These are phyloP conservation scores for Phyllopteryx taeniolatus DNA, from an alignment of 2,113 vertebrate genomes.

Conservation along the genomic window DNA sequence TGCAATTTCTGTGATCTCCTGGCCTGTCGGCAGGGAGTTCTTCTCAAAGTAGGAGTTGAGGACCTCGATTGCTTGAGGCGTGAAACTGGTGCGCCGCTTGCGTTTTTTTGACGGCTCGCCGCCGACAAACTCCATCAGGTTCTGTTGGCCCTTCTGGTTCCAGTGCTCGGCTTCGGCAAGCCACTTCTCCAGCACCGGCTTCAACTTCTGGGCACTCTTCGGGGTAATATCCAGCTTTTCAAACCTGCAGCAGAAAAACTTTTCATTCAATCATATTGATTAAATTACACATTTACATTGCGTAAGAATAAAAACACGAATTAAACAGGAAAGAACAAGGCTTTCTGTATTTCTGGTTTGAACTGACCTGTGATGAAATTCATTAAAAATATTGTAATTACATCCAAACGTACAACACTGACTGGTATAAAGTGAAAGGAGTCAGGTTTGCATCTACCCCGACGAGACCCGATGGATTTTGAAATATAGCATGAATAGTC, in stretches of 20 bases:
- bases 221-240: conserved; percentile 97
- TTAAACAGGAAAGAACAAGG: too few relatives aligned
- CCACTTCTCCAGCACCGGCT: conserved; percentile 95
- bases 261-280: neutral
- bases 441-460: too few relatives aligned
- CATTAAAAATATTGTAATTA: too few relatives aligned
- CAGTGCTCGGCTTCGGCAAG: conserved; percentile 91
- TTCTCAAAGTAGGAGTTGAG: conserved; percentile 96
- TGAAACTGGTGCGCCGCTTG: conserved; percentile 93
- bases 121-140: conserved; percentile 95
- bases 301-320: too few relatives aligned
- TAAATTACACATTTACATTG: too few relatives aligned
- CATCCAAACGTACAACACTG: too few relatives aligned
- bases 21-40: conserved; percentile 90
- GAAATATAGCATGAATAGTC: too few relatives aligned
- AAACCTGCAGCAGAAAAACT: conserved; percentile 73
- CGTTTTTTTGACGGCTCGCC: conserved; percentile 95
- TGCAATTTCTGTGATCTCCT: conserved; percentile 95
- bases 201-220: conserved; percentile 96
- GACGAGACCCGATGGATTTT: too few relatives aligned
- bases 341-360: too few relatives aligned
- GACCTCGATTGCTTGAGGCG: conserved; percentile 91
- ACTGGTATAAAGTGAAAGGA: too few relatives aligned
- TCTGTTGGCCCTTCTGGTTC: conserved; percentile 95
- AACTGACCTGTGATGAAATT: too few relatives aligned